Base-by-base conservation (phyloP, 2,888 invertebrate genomes). In the Agrotis segetum region DNA sequence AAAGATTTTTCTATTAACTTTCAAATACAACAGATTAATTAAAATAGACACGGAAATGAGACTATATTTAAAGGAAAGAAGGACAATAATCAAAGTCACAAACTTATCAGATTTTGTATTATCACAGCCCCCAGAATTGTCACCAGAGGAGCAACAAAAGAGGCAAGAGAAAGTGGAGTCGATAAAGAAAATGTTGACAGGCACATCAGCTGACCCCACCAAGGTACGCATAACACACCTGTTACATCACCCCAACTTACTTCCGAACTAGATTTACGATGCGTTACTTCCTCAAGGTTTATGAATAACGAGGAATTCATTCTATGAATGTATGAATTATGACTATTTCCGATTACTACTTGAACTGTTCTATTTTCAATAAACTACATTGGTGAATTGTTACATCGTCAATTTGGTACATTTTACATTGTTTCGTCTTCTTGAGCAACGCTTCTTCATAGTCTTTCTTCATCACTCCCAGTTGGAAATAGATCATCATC, bases 111-210 rank as follows among this genome's bases (percentile, higher is more conserved):
- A 50, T 7, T 24, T 62, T 66, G 40, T 74, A 52, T 77, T 53
- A 40, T 66, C 24, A 49, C 82, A 98, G 97, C 97, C 97, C 80
- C 99, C 99, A 82, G 98, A 98, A 92, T 92, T 98, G 58, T 97
- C 98, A 0, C 98, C 98, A 0, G 98, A 98, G 89, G 99, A 99
- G 89, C 98, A 98, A 89, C 97, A 98, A 87, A 97, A 98, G 80
- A 96, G 99, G 17, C 97, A 97, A 89, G 98, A 98, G 91, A 99
- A 99, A 94, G 98, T 99, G 7, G 99, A 99, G 90, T 98, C 98
- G 16, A 99, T 99, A 80, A 98, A 98, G 90, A 98, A 98, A 92
- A 98, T 99, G 98, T 96, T 99, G 19, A 97, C 98, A 0, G 97
- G 98, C 88, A 96, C 97, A 6, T 94, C 96, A 29, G 93, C 94